Evolutionary conservation across 2,888 invertebrate species (phyloP).

Genomic region (Stomorhina lunata): DNA sequence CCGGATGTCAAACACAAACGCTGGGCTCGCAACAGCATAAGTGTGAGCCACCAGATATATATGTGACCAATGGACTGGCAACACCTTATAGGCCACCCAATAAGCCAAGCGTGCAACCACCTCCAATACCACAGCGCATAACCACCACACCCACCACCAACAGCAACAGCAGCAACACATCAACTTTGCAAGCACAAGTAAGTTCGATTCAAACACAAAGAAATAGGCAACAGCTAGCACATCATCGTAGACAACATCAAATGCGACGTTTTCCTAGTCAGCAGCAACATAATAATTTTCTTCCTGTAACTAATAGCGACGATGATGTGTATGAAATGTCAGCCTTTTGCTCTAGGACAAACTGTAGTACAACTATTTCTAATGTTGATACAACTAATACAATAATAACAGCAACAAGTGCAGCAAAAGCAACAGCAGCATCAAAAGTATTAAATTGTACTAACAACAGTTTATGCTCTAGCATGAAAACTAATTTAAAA

Average conservation of each 20-base stretch:
- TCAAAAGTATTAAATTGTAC: constrained; percentile 30
- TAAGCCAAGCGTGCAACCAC: constrained; percentile 60
- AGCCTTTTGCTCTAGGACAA: no score
- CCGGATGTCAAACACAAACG: constrained; percentile 21
- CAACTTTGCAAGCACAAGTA: constrained; percentile 61
- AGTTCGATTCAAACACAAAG: constrained; percentile 60
- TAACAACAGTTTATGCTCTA: constrained; percentile 43
- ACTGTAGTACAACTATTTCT: constrained; percentile 55
- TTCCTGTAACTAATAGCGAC: constrained; percentile 52
- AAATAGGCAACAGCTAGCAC: constrained; percentile 59
- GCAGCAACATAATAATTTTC: constrained; percentile 62
- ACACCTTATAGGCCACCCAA: constrained; percentile 73
- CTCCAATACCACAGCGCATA: constrained; percentile 66
- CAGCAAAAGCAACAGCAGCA: constrained; percentile 29
- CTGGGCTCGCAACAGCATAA: constrained; percentile 59
- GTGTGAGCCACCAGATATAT: constrained; percentile 77
- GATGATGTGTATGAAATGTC: constrained; percentile 50
- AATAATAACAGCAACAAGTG: constrained; percentile 66
- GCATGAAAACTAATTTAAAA: constrained; percentile 54
- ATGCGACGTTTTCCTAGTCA: constrained; percentile 64
- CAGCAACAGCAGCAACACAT: no score
- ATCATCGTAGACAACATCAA: constrained; percentile 59
- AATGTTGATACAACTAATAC: constrained; percentile 69
- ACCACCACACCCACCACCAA: constrained; percentile 63
- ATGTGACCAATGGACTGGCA: constrained; percentile 77